Conservation (phyloP, 2,113 vertebrate genomes). For the Carollia perspicillata region DNA sequence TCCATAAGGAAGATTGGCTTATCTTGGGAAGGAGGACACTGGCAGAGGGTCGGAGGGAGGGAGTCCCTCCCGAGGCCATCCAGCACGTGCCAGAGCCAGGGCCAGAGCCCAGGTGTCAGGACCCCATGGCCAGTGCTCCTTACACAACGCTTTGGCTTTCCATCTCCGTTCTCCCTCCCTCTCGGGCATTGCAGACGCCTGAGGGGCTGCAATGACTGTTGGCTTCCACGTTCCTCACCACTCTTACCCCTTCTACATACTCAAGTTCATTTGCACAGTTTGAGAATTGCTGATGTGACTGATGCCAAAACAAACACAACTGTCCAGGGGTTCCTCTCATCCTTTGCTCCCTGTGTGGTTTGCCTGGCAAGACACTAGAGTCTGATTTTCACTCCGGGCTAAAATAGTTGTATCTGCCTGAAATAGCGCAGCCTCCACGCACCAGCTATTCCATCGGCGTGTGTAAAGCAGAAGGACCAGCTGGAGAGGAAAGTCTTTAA, state of each 20-base stretch:
- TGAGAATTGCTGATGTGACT: not conserved
- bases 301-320: not conserved
- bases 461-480: not conserved
- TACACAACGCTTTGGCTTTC: not conserved
- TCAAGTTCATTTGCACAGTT: not conserved
- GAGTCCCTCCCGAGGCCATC: not conserved
- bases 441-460: not conserved
- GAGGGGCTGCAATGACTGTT: accelerated
- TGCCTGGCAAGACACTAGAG: not conserved
- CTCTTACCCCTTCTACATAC: not conserved
- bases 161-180: not conserved
- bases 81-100: not conserved
- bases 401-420: not conserved
- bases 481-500: not conserved
- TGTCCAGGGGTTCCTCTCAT: not conserved
- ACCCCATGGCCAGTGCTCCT: not conserved
- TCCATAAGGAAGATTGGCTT: not conserved
- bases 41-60: not conserved
- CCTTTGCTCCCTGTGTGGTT: not conserved
- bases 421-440: not conserved
- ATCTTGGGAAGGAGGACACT: not conserved
- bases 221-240: not conserved
- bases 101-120: not conserved
- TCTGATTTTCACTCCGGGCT: not conserved
- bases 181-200: not conserved